Percentiles rank a stretch among this genome's conserved stretches.
phyloP scores from a whole-genome alignment of 1,140 invertebrate genomes.

The Pantala flavescens region DNA sequence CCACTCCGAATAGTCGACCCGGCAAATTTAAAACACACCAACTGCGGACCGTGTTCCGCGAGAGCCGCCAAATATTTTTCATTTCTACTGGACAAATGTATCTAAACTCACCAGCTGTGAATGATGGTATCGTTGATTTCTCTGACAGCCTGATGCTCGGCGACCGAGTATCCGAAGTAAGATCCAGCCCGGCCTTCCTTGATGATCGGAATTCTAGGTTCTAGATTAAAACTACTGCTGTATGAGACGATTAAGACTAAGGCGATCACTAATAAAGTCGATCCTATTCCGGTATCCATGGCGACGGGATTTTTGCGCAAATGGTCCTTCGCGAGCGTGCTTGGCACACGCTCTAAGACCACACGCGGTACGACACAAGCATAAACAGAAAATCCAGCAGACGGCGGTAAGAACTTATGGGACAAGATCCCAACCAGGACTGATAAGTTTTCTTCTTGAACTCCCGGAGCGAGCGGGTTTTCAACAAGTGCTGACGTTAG shows the following conservation, averaged over 20 bases:
- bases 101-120: constrained; percentile 46
- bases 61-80: too few species aligned
- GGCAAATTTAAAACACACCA: too few species aligned
- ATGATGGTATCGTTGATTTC: constrained; percentile 33
- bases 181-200: constrained; percentile 57
- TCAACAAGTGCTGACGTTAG: too few species aligned
- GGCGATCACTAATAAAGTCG: background rate
- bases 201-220: constrained; percentile 69
- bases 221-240: constrained; percentile 61
- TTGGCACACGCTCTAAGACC: background rate
- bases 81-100: too few species aligned
- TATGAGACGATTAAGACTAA: background rate
- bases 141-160: constrained; percentile 58
- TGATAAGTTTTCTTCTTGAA: background rate
- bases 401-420: background rate
- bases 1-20: too few species aligned
- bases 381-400: background rate
- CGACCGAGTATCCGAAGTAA: constrained; percentile 84
- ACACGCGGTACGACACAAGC: background rate
- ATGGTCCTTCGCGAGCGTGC: background rate
- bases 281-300: background rate
- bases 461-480: too few species aligned
- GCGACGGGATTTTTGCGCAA: background rate
- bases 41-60: too few species aligned
- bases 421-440: background rate